Evolutionary conservation across 2,888 invertebrate genomes (phyloP).

Genomic region (Hylaea fasciaria): DNA sequence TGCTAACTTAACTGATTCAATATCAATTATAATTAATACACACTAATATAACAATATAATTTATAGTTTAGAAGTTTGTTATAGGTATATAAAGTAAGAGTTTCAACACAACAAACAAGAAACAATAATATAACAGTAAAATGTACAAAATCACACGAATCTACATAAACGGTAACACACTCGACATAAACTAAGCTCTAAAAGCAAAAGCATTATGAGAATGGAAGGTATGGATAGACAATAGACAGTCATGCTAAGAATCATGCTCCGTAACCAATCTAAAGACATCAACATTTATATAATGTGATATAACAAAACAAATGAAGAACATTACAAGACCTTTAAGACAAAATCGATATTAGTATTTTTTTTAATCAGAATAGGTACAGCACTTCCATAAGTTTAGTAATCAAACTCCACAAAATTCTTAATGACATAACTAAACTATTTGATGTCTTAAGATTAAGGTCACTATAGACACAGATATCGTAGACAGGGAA

Average conservation of each 20-base stretch:
- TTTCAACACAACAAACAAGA: constrained; percentile 5
- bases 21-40: not conserved
- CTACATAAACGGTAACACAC: constrained; percentile 27
- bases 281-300: constrained; percentile 20
- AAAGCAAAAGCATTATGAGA: constrained; percentile 68
- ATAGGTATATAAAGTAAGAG: not conserved
- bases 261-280: constrained; percentile 21
- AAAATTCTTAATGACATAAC: too few species aligned
- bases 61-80: not conserved
- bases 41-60: not conserved
- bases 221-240: constrained; percentile 47
- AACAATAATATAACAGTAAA: not conserved
- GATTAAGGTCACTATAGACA: constrained; percentile 16
- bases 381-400: too few species aligned
- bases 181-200: constrained; percentile 50
- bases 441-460: constrained; percentile 24
- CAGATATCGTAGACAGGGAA: constrained; percentile 53
- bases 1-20: constrained; percentile 4
- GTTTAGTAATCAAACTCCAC: too few species aligned
- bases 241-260: constrained; percentile 41
- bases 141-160: not conserved
- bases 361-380: too few species aligned
- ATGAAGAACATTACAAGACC: not conserved
- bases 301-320: not conserved
- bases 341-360: too few species aligned